Evolutionary conservation across 2,888 invertebrate genomes (phyloP), one percentile per base, ranked within the genome.

Genomic region (Brachyptera risi): DNA sequence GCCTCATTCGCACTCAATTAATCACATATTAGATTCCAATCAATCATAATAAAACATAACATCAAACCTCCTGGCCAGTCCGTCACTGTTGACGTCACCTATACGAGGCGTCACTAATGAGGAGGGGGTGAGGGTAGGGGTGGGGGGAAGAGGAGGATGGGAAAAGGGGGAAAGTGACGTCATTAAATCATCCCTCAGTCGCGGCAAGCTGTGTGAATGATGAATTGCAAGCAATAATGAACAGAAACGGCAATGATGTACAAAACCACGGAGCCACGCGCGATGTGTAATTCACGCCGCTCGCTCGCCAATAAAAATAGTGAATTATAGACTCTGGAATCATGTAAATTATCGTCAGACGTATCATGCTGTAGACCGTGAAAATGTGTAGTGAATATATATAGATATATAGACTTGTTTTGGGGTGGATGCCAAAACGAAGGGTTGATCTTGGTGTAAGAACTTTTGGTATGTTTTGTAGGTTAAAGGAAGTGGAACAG

Each of bases 111-210:
- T 35, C 51, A 27, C 51, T 51, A 51, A 51, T 17, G 51, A 51
- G 51, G 47, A 47, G 21, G n/a, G n/a, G n/a, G n/a, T n/a, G n/a
- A n/a, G n/a, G n/a, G n/a, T n/a, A n/a, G n/a, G n/a, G n/a, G n/a
- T n/a, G n/a, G n/a, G n/a, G n/a, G n/a, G n/a, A n/a, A n/a, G n/a
- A n/a, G n/a, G n/a, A n/a, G n/a, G n/a, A n/a, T n/a, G n/a, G n/a
- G n/a, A n/a, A n/a, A 24, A 47, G 21, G 23, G n/a, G 24, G 47
- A 15, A 35, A 31, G 51, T 54, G 54, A 54, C 54, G 54, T 37
- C 54, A 54, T 23, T 54, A 54, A 54, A 54, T 54, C 54, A 54
- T 54, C 35, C 54, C 54, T 19, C 44, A 54, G 54, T 54, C 54
- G n/a, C 17, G 9, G 37, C 54, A 54, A 54, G 37, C 54, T 54